Evolutionary conservation across 2,888 invertebrate species (phyloP), one percentile per base, ranked within the genome.

Genomic region (Leucophenga montana): DNA sequence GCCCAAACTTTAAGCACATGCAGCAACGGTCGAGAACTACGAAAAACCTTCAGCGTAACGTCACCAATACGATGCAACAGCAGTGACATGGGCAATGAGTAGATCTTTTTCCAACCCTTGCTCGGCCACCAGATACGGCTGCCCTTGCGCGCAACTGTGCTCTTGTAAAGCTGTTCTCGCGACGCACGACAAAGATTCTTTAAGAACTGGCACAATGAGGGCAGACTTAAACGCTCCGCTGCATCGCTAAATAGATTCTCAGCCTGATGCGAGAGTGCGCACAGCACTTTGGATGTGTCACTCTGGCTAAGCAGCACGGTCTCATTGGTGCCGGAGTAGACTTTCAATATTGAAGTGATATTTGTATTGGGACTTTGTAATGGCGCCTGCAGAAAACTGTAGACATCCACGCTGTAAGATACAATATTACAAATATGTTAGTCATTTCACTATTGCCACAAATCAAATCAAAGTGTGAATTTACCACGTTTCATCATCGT

Each of bases 1-100:
- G 95, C 95, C 98, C 98, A 98, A 22, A 95, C 93, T 77, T 95
- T 94, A 92, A 98, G 95, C 67, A 97, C 93, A 86, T 98, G 98
- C 56, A 97, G 92, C 31, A 97, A 89, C 0, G 97, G 97, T 0
- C 97, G 88, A 0, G 96, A 95, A 64, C 96, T 95, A 71, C 95
- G 91, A 13, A 96, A 93, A 67, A 97, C 95, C 79, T 95, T 94
- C 74, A 97, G 89, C 78, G 97, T 94, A 0, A 97, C 95, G 86
- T 97, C 97, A 0, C 96, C 96, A 31, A 97, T 93, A 70, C 97
- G 91, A 79, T 95, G 95, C 54, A 97, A 89, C 1, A 97, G 91
- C 53, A 93, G 82, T 1, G 91, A 91, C 71, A 91, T 89, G 3
- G 91, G 91, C 59, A 91, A 85, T 67, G 88, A 88, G 50, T 89